phyloP scores from a whole-genome alignment of 2,888 invertebrate species.

The Dicycla oo region DNA sequence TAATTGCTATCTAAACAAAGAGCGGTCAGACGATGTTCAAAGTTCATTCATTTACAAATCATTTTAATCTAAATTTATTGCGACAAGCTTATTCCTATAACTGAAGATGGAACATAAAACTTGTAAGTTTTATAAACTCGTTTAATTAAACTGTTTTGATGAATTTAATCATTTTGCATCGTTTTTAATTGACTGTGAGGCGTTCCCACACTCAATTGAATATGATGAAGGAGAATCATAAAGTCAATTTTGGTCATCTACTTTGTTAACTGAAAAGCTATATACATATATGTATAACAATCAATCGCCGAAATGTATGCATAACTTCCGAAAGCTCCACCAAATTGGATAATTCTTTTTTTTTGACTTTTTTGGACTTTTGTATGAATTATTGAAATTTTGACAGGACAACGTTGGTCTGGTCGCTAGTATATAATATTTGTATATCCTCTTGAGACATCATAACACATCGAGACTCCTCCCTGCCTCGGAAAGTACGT shows the following conservation, averaged over 20 bases:
- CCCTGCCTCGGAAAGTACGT: background rate
- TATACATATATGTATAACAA: no score
- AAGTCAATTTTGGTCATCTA: no score
- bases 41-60: slow-evolving; percentile 38
- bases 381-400: no score
- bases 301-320: no score
- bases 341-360: no score
- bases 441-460: background rate
- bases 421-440: no score
- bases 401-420: no score
- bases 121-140: background rate
- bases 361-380: no score
- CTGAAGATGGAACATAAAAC: background rate
- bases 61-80: slow-evolving; percentile 35
- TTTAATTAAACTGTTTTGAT: slow-evolving; percentile 7
- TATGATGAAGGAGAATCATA: background rate
- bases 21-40: slow-evolving; percentile 31
- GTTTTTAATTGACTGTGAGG: slow-evolving; percentile 18
- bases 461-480: background rate
- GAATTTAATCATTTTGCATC: slow-evolving; percentile 16
- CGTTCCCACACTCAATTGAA: background rate
- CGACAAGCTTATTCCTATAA: slow-evolving; percentile 2
- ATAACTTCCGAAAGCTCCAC: no score
- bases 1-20: slow-evolving; percentile 30
- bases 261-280: background rate